These are phyloP conservation scores for Planiliza haematocheilus DNA, from an alignment of 2,113 vertebrate genomes.

Conservation along the genomic window DNA sequence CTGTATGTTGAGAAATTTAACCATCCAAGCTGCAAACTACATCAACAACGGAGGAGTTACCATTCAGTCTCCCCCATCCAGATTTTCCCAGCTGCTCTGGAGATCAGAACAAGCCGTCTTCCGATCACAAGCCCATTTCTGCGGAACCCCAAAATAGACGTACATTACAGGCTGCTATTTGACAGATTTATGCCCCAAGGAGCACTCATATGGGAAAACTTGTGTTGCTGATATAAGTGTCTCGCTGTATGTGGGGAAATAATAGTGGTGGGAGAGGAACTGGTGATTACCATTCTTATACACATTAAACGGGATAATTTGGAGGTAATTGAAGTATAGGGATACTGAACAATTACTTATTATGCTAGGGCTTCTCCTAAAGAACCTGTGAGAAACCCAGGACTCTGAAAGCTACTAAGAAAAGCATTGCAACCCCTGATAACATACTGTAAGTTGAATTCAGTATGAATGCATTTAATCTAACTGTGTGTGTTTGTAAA, in stretches of 20 bases:
- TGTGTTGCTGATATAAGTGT: constrained; percentile 25
- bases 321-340: constrained; percentile 56
- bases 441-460: background rate
- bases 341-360: constrained; percentile 50
- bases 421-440: constrained; percentile 9
- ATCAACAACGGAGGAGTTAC: constrained; percentile 6
- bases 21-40: background rate
- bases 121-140: constrained; percentile 23
- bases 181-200: constrained; percentile 18
- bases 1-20: constrained; percentile 1
- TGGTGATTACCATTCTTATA: constrained; percentile 55
- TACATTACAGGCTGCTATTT: constrained; percentile 27
- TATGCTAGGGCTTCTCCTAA: constrained; percentile 2
- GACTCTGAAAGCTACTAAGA: constrained; percentile 3
- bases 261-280: constrained; percentile 39
- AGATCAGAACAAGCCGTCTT: constrained; percentile 14
- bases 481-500: background rate
- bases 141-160: constrained; percentile 29
- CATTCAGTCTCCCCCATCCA: background rate
- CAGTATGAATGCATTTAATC: constrained; percentile 5
- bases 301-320: constrained; percentile 62
- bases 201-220: constrained; percentile 33
- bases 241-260: constrained; percentile 5
- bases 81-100: constrained; percentile 20
- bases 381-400: constrained; percentile 22